Percentiles rank a stretch among this genome's conserved stretches.
phyloP scores from a whole-genome alignment of 2,888 invertebrate genomes.

The Drosophila anomalipes region DNA sequence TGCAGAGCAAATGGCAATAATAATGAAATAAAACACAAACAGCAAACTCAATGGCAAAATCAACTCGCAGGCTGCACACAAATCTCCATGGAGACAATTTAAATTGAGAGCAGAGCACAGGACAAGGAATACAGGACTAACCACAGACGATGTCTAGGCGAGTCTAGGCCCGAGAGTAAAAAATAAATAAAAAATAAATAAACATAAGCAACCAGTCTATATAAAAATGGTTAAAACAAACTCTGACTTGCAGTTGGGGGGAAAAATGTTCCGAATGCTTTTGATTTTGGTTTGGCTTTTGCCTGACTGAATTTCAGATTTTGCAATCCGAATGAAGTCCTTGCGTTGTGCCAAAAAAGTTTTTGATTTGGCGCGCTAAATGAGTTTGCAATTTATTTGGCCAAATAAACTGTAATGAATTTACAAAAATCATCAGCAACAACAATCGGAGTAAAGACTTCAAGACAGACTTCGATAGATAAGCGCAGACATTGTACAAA shows the following conservation, averaged over 20 bases:
- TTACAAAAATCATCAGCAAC: conserved; percentile 65
- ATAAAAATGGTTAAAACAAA: conserved; percentile 65
- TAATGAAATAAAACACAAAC: conserved; percentile 17
- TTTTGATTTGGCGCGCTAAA: conserved; percentile 68
- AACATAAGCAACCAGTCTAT: conserved; percentile 27
- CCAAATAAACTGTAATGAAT: conserved; percentile 78
- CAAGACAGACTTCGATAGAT: conserved; percentile 33
- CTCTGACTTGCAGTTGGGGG: conserved; percentile 42
- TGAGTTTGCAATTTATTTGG: conserved; percentile 81
- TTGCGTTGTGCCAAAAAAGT: conserved; percentile 41
- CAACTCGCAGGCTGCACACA: conserved; percentile 42
- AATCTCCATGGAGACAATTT: conserved; percentile 81
- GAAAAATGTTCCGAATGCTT: conserved; percentile 37
- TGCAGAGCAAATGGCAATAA: not conserved
- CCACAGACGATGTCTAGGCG: conserved; percentile 55
- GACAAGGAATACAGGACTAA: conserved; percentile 28
- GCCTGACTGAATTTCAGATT: conserved; percentile 65
- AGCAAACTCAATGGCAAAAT: conserved; percentile 46
- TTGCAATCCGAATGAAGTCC: conserved; percentile 67
- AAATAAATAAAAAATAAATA: conserved; percentile 9
- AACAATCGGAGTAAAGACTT: conserved; percentile 1
- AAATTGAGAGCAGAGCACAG: conserved; percentile 52
- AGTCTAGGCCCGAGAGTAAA: conserved; percentile 15
- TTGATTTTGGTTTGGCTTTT: conserved; percentile 16
- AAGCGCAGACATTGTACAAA: conserved; percentile 52